Evolutionary conservation across 2,888 invertebrate genomes (phyloP).

Genomic region (Xanthorhoe spadicearia): DNA sequence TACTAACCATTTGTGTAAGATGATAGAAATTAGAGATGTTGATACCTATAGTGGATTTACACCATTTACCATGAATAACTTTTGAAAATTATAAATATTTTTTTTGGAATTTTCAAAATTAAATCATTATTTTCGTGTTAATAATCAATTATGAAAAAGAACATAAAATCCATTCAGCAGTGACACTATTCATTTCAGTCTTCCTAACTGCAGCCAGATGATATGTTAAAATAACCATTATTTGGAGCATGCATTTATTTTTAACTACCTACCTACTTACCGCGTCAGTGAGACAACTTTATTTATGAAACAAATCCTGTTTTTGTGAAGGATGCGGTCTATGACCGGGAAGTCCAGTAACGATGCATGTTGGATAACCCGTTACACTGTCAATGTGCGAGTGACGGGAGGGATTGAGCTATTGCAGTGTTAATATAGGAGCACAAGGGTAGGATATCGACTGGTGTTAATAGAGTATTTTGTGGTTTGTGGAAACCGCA

Average conservation of each 20-base stretch:
- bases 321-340: conserved; percentile 27
- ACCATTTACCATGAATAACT: background rate
- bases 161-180: background rate
- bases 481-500: conserved; percentile 9
- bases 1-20: background rate
- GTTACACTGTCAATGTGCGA: conserved; percentile 29
- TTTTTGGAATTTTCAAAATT: too few relatives aligned
- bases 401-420: background rate
- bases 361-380: conserved; percentile 31
- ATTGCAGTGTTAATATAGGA: conserved; percentile 17
- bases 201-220: conserved; percentile 37
- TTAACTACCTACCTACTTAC: conserved; percentile 39
- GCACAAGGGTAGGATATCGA: conserved; percentile 16
- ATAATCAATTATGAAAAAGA: background rate
- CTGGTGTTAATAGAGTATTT: background rate
- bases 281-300: conserved; percentile 25
- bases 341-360: conserved; percentile 13
- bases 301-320: conserved; percentile 30
- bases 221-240: conserved; percentile 42
- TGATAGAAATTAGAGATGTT: background rate
- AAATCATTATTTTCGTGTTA: too few relatives aligned
- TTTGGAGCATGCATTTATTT: conserved; percentile 47
- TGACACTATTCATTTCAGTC: conserved; percentile 27
- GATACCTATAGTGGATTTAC: background rate
- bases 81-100: too few relatives aligned